Evolutionary conservation across 1,140 invertebrate species (phyloP), one percentile per base, ranked within the genome.

Genomic region (Euura lappo): DNA sequence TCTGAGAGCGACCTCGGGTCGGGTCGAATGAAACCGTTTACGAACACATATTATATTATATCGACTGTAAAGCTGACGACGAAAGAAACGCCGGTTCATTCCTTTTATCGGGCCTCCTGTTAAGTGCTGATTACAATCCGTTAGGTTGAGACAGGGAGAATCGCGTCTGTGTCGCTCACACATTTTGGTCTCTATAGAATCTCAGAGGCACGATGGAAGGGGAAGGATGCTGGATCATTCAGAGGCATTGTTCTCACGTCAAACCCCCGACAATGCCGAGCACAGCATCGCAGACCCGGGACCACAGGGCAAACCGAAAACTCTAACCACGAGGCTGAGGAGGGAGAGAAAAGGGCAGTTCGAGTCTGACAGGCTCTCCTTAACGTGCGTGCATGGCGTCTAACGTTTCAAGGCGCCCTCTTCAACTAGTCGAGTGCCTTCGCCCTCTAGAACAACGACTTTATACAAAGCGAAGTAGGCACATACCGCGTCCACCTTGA

Each of bases 111-210:
- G 3, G 28, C 28, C 28, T 28, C 77, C 70, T 78, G 79, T 84
- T 76, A 77, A 84, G 83, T 83, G 79, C 80, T 84, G 83, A 84
- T 84, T 82, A 81, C 80, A 78, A 84, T 84, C 80, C 83, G 28
- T 67, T 73, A 28, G 0, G 28, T 28, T 28, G 28, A 28, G 28
- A 28, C 28, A 28, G 28, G 28, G 28, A 28, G 28, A 28, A 28
- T 28, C 28, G 28, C 28, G 28, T 28, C 28, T 28, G 28, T 28
- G 28, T 28, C 28, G 28, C 28, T 28, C 28, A 28, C 28, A 28
- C 28, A 28, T 28, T 28, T 28, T 28, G 0, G 28, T 28, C 28
- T 28, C 28, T 28, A 28, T 28, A 28, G 28, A 28, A 28, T 28
- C 28, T 28, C 28, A 28, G 8, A 5, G 51, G 13, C 51, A 11